Evolutionary conservation across 2,888 invertebrate genomes (phyloP), one percentile per base, ranked within the genome.

Genomic region (Panzeria rudis): DNA sequence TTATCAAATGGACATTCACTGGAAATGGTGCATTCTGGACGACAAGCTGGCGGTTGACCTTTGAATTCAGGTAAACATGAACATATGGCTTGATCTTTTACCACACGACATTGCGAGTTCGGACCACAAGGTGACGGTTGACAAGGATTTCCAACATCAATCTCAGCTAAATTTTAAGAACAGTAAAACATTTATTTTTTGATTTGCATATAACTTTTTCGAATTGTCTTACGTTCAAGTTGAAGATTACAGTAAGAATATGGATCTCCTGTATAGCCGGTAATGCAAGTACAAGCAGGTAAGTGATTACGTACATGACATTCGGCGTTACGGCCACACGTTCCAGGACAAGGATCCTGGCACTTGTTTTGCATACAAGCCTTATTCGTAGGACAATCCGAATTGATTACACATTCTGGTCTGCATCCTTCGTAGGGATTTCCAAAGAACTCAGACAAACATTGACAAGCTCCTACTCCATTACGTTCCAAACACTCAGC

Each of bases 401-500:
- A 94, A 91, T 96, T 96, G 4, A 95, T 91, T 0, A 94, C 93
- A 91, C 96, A 96, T 92, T 96, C 96, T 0, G 96, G 96, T 88
- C 95, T 94, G 89, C 96, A 96, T 13, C 95, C 94, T 91, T 95
- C 95, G 87, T 96, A 96, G 13, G 97, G 96, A 92, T 96, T 95
- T 77, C 97, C 97, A 86, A 94, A 94, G 90, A 95, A 96, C 68
- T 95, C 95, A 11, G 94, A 93, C 59, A 95, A 92, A 91, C 97
- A 97, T 78, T 94, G 93, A 89, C 97, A 97, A 9, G 95, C 93
- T 35, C 94, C 95, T 23, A 94, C 95, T 69, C 93, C 94, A 89
- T 93, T 94, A 84, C 93, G 94, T 88, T 94, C 94, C 88, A 93
- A 94, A 90, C 97, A 97, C 83, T 94, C 93, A 13, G 97, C 95